phyloP scores from a whole-genome alignment of 2,888 invertebrate genomes.

The Coleophora flavipennella region DNA sequence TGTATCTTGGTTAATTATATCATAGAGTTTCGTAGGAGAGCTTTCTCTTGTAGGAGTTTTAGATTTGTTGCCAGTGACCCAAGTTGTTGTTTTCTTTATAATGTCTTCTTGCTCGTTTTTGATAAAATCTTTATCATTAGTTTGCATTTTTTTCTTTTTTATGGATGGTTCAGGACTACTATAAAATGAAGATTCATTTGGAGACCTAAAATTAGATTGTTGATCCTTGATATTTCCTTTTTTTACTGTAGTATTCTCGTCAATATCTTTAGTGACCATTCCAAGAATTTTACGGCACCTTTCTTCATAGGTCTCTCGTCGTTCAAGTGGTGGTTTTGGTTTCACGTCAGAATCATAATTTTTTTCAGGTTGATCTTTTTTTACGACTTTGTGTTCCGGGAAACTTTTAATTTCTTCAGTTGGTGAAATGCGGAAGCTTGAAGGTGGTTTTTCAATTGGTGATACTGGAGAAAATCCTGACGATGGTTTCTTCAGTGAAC shows the following conservation, averaged over 20 bases:
- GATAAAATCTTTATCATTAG: slow-evolving; percentile 30
- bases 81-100: slow-evolving; percentile 18
- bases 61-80: slow-evolving; percentile 12
- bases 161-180: slow-evolving; percentile 38
- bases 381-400: slow-evolving; percentile 31
- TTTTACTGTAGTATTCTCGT: slow-evolving; percentile 13
- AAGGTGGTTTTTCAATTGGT: slow-evolving; percentile 54
- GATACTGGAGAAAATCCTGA: slow-evolving; percentile 29
- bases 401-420: slow-evolving; percentile 34
- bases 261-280: slow-evolving; percentile 58
- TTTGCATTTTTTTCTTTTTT: slow-evolving; percentile 18
- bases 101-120: slow-evolving; percentile 28
- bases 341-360: slow-evolving; percentile 37
- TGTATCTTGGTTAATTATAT: slow-evolving; percentile 18
- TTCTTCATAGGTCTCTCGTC: slow-evolving; percentile 82
- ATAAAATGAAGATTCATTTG: slow-evolving; percentile 40
- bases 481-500: slow-evolving; percentile 58
- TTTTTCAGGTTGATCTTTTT: slow-evolving; percentile 37
- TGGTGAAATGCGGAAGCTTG: slow-evolving; percentile 52
- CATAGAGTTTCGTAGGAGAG: slow-evolving; percentile 39
- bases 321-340: slow-evolving; percentile 70
- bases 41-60: slow-evolving; percentile 23
- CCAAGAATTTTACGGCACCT: slow-evolving; percentile 80
- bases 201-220: slow-evolving; percentile 30
- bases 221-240: slow-evolving; percentile 19